phyloP scores from a whole-genome alignment of 2,113 vertebrate species.

The Garra rufa region DNA sequence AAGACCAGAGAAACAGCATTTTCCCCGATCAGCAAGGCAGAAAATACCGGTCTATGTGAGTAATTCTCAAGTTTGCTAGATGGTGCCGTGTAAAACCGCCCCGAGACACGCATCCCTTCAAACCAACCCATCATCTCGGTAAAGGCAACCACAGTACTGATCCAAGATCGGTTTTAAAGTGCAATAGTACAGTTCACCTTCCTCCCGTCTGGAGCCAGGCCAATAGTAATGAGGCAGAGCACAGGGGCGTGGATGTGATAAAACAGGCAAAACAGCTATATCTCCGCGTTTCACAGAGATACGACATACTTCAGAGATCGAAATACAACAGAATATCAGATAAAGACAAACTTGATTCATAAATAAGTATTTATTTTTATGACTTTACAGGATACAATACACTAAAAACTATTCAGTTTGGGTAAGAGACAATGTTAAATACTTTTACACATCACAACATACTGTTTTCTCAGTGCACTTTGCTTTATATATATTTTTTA shows the following conservation, averaged over 20 bases:
- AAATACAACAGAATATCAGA: constrained; percentile 56
- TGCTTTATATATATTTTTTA: constrained; percentile 36
- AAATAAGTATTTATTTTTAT: constrained; percentile 98
- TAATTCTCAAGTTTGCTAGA: constrained; percentile 40
- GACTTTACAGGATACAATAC: constrained; percentile 79
- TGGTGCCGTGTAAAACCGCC: constrained; percentile 23
- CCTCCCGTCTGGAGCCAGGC: constrained; percentile 73
- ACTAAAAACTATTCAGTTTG: constrained; percentile 84
- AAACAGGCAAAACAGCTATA: constrained; percentile 78
- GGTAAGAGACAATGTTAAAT: constrained; percentile 90
- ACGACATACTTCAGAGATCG: constrained; percentile 56
- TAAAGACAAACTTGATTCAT: constrained; percentile 73
- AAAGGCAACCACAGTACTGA: constrained; percentile 23
- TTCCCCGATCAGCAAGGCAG: constrained; percentile 25
- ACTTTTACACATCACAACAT: constrained; percentile 87
- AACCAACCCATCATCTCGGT: constrained; percentile 35
- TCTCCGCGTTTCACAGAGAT: constrained; percentile 49
- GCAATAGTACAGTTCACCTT: constrained; percentile 55
- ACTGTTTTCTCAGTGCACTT: constrained; percentile 91
- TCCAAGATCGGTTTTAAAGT: constrained; percentile 49
- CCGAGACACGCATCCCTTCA: constrained; percentile 28
- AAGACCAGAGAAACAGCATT: constrained; percentile 46
- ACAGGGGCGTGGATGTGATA: constrained; percentile 76
- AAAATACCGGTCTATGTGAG: constrained; percentile 13
- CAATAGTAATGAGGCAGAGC: constrained; percentile 73